A percentile compares a stretch with the other conserved stretches of the same genome.
Evolutionary conservation across 2,888 invertebrate species (phyloP).

Genomic region (Melanotus villosus): DNA sequence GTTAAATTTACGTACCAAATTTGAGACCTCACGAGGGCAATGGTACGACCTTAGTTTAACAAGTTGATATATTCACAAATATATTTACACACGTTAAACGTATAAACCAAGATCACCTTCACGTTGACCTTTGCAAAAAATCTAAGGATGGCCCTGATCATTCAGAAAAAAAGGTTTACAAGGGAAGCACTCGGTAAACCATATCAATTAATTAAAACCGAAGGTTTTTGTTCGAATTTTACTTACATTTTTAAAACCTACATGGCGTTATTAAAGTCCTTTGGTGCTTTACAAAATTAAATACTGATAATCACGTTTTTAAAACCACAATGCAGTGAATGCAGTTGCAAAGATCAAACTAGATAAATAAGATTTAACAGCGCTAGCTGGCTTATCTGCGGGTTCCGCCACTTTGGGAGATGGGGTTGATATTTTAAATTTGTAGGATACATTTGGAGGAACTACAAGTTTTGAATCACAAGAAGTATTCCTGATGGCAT

Average conservation of each 20-base stretch:
- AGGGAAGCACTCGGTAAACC: too few relatives aligned
- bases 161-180: too few relatives aligned
- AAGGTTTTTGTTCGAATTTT: background rate
- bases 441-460: slow-evolving; percentile 41
- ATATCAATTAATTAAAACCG: too few relatives aligned
- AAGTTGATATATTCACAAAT: background rate
- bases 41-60: background rate
- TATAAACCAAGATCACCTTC: background rate
- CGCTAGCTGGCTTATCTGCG: background rate
- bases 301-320: slow-evolving; percentile 3
- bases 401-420: background rate
- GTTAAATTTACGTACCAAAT: too few relatives aligned
- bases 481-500: slow-evolving; percentile 80
- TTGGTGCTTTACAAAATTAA: background rate
- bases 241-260: background rate
- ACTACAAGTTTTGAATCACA: slow-evolving; percentile 74
- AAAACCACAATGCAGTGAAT: background rate
- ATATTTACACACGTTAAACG: background rate
- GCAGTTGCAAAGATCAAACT: background rate
- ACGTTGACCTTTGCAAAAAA: background rate
- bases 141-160: too few relatives aligned
- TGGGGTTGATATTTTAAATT: slow-evolving; percentile 20
- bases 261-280: background rate
- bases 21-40: background rate
- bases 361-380: background rate